A percentile compares a stretch with the other conserved stretches of the same genome.
Evolutionary conservation across 2,888 invertebrate genomes (phyloP).

Genomic region (Scaptomyza parva): DNA sequence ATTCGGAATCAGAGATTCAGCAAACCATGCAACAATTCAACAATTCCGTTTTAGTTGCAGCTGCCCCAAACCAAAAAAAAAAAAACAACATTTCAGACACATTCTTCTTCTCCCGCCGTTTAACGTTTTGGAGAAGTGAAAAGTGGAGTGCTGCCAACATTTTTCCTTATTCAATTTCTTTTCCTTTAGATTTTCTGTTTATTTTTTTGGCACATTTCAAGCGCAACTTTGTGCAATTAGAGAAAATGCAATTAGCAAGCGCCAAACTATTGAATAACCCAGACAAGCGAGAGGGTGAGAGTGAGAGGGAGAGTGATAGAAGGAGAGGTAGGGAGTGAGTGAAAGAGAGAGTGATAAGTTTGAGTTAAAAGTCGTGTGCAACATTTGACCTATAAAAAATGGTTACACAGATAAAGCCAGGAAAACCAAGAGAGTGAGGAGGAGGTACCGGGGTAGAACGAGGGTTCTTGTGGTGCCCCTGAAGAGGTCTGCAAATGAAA

Average conservation of each 20-base stretch:
- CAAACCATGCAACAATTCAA: slow-evolving; percentile 60
- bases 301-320: not conserved
- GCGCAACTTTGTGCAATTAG: slow-evolving; percentile 69
- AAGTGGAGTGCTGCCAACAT: not conserved
- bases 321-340: not conserved
- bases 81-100: slow-evolving; percentile 44
- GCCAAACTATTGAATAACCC: slow-evolving; percentile 67
- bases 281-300: slow-evolving; percentile 25
- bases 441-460: no score
- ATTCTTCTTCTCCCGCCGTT: no score
- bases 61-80: slow-evolving; percentile 15
- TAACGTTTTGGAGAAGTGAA: slow-evolving; percentile 4
- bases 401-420: slow-evolving; percentile 39
- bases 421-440: not conserved
- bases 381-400: slow-evolving; percentile 66
- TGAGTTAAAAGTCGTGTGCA: slow-evolving; percentile 17
- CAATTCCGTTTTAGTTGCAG: slow-evolving; percentile 31
- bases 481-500: slow-evolving; percentile 30
- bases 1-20: slow-evolving; percentile 39
- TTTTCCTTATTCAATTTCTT: not conserved
- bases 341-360: not conserved
- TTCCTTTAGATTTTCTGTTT: slow-evolving; percentile 2
- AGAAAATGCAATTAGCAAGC: slow-evolving; percentile 74
- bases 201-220: slow-evolving; percentile 65
- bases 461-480: not conserved